Evolutionary conservation across 2,113 vertebrate species (phyloP), one percentile per base, ranked within the genome.

Genomic region (Cyrtonyx montezumae): DNA sequence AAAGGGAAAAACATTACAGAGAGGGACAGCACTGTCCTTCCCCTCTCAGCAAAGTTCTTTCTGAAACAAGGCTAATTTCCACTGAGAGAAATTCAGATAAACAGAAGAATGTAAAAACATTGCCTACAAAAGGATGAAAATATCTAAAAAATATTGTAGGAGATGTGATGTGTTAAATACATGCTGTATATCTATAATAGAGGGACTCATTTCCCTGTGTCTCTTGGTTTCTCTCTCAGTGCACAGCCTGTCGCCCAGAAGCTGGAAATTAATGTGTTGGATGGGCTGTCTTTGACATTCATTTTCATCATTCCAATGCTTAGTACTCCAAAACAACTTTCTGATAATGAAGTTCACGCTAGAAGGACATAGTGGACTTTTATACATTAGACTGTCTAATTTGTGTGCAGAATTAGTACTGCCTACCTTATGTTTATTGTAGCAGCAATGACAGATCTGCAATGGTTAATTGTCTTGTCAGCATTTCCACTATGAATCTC

Each of bases 221-320:
- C 16, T 88, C 16, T 81, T 45, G 36, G 8, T 42, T 58, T 82
- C 69, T 71, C 76, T 56, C 7, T 4, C 53, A 70, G 34, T 68
- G 36, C 43, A 22, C 5, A 93, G 28, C 11, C 66, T 68, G 4
- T 83, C 25, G 77, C 63, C 32, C 74, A 82, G 70, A 93, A 95
- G 85, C 32, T 79, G 28, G 53, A 94, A 95, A 94, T 84, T 40
- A 85, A 90, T 71, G 42, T 73, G 45, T 84, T 88, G 55, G 62
- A 70, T 94, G 42, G 56, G 58, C 59, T 79, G 19, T 59, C 74
- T 96, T 93, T 96, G 89, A 88, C 69, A 95, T 95, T 88, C 5
- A 58, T 95, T 96, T 96, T 96, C 37, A 76, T 91, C 48, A 87
- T 92, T 95, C 30, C 19, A 30, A 25, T 78, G 16, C 87, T 94